Base-by-base conservation (phyloP, 2,888 invertebrate species). In the Euclidia mi region DNA sequence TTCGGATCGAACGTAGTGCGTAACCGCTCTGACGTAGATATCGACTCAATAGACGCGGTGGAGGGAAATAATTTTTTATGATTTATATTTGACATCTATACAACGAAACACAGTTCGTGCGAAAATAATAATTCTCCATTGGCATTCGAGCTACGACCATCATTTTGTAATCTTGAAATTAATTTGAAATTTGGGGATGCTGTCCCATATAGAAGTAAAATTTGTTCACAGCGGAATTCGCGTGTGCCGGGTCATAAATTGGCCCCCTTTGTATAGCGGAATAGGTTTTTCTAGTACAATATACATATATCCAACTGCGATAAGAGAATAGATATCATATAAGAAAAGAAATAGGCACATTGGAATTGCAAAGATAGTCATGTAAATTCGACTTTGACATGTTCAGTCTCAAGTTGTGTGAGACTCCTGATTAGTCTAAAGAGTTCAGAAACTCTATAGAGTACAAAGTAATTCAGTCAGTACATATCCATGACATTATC, bases 221-320 rank as follows among this genome's bases (percentile, higher is more conserved):
- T 65, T 64, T 43, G 42, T 32, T 71, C 63, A 65, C 67, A 9
- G 29, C 32, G 79, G 81, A 70, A 70, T 75, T 79, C 69, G 73
- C 80, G n/a, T n/a, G n/a, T n/a, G n/a, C n/a, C n/a, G n/a, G 75
- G 78, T 82, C 87, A 88, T 88, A 88, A 89, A 90, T 90, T 89
- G 89, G 79, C 79, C 65, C 78, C 85, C 82, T 87, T 90, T 90
- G 89, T 90, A 77, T 61, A 73, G 52, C 77, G 85, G 79, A 87
- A 90, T 90, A 89, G 89, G 86, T 89, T 90, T 88, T 89, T 86
- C 84, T 85, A 83, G 79, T 81, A 81, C 82, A 78, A 81, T 77
- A 77, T 78, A 78, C 77, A 71, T 72, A 68, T 66, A 71, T 63
- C 64, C 56, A 57, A 65, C 58, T 63, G 56, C 65, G 65, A 71